phyloP scores from a whole-genome alignment of 2,797 vertebrate species.

The Semotilus atromaculatus region DNA sequence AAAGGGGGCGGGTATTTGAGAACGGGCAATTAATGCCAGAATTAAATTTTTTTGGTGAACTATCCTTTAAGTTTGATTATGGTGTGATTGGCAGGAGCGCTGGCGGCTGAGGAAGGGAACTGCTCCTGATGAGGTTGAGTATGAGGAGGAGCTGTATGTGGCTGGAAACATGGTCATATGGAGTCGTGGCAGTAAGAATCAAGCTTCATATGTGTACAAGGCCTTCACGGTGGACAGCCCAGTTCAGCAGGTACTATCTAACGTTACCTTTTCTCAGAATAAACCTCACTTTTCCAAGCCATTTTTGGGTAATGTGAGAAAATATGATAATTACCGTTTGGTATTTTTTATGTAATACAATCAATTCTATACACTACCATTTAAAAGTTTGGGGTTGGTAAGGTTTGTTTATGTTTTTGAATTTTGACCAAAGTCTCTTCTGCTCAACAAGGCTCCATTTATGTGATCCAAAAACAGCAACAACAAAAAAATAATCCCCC shows the following conservation, averaged over 20 bases:
- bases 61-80: background rate
- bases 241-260: slow-evolving; percentile 85
- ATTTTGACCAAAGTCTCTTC: too few relatives aligned
- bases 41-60: rapidly evolving
- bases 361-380: background rate
- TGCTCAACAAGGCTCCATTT: too few relatives aligned
- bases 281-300: background rate
- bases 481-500: too few relatives aligned
- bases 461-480: too few relatives aligned
- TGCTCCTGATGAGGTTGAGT: slow-evolving; percentile 84
- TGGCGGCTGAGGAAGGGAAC: slow-evolving; percentile 92
- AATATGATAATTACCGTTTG: background rate
- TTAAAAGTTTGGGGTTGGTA: background rate
- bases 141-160: slow-evolving; percentile 94
- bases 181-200: slow-evolving; percentile 90
- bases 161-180: slow-evolving; percentile 94
- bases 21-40: too few relatives aligned
- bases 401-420: background rate
- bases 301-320: background rate
- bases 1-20: too few relatives aligned
- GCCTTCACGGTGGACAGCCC: slow-evolving; percentile 95
- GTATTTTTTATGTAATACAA: background rate
- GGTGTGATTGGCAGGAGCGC: slow-evolving; percentile 80
- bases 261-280: background rate
- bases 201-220: slow-evolving; percentile 89